phyloP scores from a whole-genome alignment of 2,113 vertebrate genomes.

The Bostrychus sinensis region DNA sequence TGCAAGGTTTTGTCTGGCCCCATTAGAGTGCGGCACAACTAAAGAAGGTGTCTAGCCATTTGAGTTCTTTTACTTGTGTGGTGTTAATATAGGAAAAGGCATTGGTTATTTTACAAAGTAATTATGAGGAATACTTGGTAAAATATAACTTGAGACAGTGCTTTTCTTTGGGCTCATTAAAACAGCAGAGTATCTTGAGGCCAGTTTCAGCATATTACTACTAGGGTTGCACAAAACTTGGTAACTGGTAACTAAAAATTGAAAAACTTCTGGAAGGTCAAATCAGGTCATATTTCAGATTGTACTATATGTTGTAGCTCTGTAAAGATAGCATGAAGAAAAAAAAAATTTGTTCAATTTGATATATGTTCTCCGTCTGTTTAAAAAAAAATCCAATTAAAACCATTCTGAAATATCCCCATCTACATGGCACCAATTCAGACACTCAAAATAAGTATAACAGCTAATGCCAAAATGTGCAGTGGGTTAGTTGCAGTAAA shows the following conservation, averaged over 20 bases:
- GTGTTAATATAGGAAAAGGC: background rate
- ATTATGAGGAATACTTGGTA: background rate
- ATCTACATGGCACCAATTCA: too few species aligned
- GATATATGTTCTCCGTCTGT: too few species aligned
- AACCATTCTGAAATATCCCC: too few species aligned
- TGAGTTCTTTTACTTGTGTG: constrained; percentile 2
- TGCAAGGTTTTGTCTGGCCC: constrained; percentile 4
- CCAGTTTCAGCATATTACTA: background rate
- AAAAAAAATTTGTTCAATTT: too few species aligned
- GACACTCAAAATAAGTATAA: too few species aligned
- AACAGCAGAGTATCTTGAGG: background rate
- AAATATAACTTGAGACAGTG: background rate
- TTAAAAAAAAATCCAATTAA: too few species aligned
- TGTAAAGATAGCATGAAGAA: too few species aligned
- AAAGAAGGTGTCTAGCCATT: background rate
- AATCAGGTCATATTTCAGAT: too few species aligned
- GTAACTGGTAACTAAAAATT: background rate
- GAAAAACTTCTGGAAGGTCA: background rate
- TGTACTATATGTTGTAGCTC: too few species aligned
- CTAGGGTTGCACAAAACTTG: too few species aligned
- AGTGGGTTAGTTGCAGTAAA: too few species aligned
- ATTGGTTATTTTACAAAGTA: background rate
- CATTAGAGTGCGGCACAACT: background rate
- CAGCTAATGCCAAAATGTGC: too few species aligned
- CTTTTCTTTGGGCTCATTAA: background rate